Conservation (phyloP, 2,797 vertebrate species). For the Poecile montanus region DNA sequence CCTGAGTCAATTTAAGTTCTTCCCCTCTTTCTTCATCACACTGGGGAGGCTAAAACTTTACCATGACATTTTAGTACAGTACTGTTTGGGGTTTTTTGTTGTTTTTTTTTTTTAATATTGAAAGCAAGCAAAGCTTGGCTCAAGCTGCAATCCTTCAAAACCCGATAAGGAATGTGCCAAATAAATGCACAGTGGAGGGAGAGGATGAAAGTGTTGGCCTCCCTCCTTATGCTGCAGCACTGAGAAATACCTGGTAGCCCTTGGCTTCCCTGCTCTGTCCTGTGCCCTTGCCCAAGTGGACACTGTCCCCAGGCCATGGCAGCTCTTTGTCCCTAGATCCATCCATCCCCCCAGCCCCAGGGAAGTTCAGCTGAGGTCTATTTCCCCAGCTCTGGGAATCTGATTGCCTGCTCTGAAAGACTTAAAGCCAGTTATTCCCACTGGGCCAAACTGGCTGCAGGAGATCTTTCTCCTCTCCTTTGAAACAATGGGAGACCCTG, state of each 20-base stretch:
- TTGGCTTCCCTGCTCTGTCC: background rate
- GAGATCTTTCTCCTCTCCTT: background rate
- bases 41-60: background rate
- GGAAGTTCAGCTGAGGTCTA: background rate
- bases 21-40: background rate
- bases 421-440: background rate
- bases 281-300: background rate
- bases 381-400: background rate
- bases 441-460: background rate
- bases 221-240: background rate
- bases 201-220: background rate
- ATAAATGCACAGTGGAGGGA: background rate
- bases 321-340: background rate
- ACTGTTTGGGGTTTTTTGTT: fast-evolving
- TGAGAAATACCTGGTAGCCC: background rate
- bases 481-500: background rate
- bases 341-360: background rate
- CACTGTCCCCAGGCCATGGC: background rate
- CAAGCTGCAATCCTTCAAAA: background rate
- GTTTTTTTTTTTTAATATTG: background rate
- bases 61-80: background rate
- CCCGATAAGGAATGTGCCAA: background rate
- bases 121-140: background rate
- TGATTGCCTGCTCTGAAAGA: background rate
- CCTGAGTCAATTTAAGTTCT: background rate